Percentiles rank a stretch among this genome's conserved stretches.
These are phyloP conservation scores for Fragum whitleyi DNA, from an alignment of 2,888 invertebrate species.

Conservation along the genomic window DNA sequence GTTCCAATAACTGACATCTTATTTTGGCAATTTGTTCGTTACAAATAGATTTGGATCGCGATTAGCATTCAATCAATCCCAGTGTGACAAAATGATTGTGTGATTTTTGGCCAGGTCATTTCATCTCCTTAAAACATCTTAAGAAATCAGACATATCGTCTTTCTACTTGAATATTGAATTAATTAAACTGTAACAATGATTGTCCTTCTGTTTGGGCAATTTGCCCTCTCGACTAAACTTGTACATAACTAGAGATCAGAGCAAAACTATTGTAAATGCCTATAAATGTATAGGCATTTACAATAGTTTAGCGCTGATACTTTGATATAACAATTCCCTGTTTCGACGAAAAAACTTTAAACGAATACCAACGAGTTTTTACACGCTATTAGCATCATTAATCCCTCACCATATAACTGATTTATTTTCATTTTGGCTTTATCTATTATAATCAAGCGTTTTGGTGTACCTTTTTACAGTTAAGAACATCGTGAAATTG, in stretches of 20 bases:
- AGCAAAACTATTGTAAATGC: too few species aligned
- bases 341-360: too few species aligned
- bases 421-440: background rate
- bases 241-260: too few species aligned
- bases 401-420: background rate
- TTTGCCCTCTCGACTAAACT: background rate
- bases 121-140: background rate
- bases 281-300: too few species aligned
- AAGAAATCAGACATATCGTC: conserved; percentile 6
- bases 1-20: background rate
- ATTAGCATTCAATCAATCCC: background rate
- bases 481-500: too few species aligned
- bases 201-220: background rate
- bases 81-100: background rate
- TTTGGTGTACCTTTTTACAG: too few species aligned
- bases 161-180: background rate
- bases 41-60: background rate
- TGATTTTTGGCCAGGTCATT: conserved; percentile 6
- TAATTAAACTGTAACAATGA: background rate
- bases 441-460: too few species aligned
- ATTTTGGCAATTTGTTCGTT: background rate
- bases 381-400: background rate
- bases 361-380: too few species aligned
- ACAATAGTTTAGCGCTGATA: too few species aligned
- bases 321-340: too few species aligned